These are phyloP conservation scores for Tetheella fluctuosa DNA, from an alignment of 2,888 invertebrate genomes.

Conservation along the genomic window DNA sequence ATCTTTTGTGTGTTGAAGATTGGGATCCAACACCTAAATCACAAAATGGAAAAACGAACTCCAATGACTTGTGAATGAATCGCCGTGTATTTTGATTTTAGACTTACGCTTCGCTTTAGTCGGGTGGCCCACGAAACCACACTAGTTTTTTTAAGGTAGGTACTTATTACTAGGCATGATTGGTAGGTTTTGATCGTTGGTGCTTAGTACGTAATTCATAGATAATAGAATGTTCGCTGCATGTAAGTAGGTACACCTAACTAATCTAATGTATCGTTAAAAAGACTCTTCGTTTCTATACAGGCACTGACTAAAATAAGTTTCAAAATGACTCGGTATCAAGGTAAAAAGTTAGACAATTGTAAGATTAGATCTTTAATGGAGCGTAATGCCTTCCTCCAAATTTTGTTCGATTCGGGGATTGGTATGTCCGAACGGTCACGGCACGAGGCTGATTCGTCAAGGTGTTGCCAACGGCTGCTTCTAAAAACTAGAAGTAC, in stretches of 20 bases:
- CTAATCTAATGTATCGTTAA: neutral
- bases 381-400: slow-evolving; percentile 54
- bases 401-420: slow-evolving; percentile 41
- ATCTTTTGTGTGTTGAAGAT: too few species aligned
- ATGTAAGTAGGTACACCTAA: neutral
- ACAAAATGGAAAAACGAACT: too few species aligned
- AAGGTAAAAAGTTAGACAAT: slow-evolving; percentile 27
- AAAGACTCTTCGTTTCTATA: neutral
- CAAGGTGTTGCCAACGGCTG: slow-evolving; percentile 51
- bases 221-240: too few species aligned
- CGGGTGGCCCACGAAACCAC: too few species aligned
- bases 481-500: slow-evolving; percentile 50
- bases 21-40: too few species aligned
- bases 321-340: neutral
- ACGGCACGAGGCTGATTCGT: slow-evolving; percentile 67
- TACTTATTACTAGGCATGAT: too few species aligned
- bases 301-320: neutral
- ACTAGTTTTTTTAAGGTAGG: too few species aligned
- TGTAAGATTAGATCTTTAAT: slow-evolving; percentile 43
- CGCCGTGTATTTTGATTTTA: too few species aligned
- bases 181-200: too few species aligned
- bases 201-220: neutral
- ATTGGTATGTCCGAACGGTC: slow-evolving; percentile 50
- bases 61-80: too few species aligned
- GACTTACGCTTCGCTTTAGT: too few species aligned